Conservation (phyloP, 2,888 invertebrate species). For the Melinaea menophilus region DNA sequence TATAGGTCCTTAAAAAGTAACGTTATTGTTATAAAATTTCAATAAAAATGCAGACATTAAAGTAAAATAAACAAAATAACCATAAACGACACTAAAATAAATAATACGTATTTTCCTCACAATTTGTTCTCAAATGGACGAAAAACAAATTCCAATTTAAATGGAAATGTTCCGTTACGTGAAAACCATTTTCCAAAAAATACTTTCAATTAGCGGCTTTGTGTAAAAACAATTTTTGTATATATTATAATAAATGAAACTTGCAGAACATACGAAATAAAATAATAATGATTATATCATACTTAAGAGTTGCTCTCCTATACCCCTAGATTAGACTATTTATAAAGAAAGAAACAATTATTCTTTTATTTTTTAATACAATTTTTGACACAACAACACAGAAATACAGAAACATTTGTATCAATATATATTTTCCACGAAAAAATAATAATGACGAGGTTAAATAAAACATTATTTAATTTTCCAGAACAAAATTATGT, state of each 20-base stretch:
- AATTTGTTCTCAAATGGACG: conserved; percentile 24
- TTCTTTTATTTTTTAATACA: too few relatives aligned
- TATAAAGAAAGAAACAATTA: too few relatives aligned
- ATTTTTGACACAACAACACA: too few relatives aligned
- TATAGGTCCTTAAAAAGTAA: too few relatives aligned
- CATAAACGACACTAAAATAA: conserved; percentile 13
- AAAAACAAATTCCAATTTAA: conserved; percentile 48
- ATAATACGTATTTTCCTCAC: conserved; percentile 17
- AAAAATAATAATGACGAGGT: too few relatives aligned
- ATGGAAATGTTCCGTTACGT: conserved; percentile 49
- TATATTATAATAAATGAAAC: conserved; percentile 15
- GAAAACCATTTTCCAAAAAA: conserved; percentile 28
- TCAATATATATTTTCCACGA: too few relatives aligned
- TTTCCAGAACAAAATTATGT: too few relatives aligned
- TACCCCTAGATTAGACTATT: too few relatives aligned
- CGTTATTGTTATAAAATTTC: not conserved
- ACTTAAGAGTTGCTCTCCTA: too few relatives aligned
- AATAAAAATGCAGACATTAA: not conserved
- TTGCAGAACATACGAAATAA: not conserved
- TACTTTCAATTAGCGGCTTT: conserved; percentile 27
- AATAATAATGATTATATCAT: too few relatives aligned
- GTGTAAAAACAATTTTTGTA: conserved; percentile 15
- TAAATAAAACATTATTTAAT: too few relatives aligned
- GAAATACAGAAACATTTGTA: too few relatives aligned
- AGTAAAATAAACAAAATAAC: not conserved